Evolutionary conservation across 2,797 vertebrate species (phyloP).

Genomic region (Scolopax bukidnonensis): DNA sequence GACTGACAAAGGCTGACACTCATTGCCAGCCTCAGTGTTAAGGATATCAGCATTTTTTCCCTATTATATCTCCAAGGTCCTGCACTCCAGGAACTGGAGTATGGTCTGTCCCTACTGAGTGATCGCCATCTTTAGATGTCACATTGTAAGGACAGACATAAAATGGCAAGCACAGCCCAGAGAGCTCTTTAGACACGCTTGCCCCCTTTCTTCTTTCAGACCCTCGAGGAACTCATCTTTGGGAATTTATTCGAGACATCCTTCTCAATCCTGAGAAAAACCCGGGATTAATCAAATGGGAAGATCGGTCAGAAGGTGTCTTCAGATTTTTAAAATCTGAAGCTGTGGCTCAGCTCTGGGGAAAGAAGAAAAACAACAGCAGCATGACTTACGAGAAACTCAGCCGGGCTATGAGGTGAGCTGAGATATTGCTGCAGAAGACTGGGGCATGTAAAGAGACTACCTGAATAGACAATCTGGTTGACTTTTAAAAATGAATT

Average conservation of each 20-base stretch:
- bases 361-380: constrained; percentile 98
- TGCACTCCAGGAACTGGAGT: not conserved
- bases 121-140: not conserved
- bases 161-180: not conserved
- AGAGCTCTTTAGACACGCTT: not conserved
- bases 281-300: constrained; percentile 97
- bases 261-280: constrained; percentile 94
- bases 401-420: constrained; percentile 96
- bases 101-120: not conserved
- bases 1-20: fast-evolving
- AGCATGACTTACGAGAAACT: constrained; percentile 99
- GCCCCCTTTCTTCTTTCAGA: constrained; percentile 73
- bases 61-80: not conserved
- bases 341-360: constrained; percentile 97
- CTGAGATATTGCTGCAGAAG: not conserved
- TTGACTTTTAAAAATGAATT: not conserved
- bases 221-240: constrained; percentile 93
- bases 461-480: not conserved
- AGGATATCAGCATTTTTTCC: not conserved
- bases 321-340: constrained; percentile 98
- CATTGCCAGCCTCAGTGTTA: not conserved
- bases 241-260: constrained; percentile 98
- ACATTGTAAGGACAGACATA: not conserved
- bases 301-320: constrained; percentile 92
- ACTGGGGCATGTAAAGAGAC: not conserved